Evolutionary conservation across 2,113 vertebrate genomes (phyloP), one percentile per base, ranked within the genome.

Genomic region (Amblyopsis rosae): DNA sequence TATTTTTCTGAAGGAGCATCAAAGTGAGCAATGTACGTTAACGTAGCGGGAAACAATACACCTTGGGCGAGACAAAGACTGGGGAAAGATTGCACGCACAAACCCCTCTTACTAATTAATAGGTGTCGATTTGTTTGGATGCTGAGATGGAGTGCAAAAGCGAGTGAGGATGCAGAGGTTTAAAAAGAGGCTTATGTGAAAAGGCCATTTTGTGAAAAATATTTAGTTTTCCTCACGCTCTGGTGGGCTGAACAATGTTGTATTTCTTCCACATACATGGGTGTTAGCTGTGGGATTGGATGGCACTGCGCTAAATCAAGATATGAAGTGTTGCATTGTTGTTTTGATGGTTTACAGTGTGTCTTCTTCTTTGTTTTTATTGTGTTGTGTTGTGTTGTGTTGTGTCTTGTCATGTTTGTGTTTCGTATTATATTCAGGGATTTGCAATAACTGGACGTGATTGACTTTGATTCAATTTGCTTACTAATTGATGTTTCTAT

Each of bases 21-120:
- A 67, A 3, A 11, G 5, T 47, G 35, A 12, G 45, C 3, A 10
- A 47, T 3, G 17, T 10, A 45, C 19, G n/a, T 10, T 1, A 4
- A 16, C 13, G n/a, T 15, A 32, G 26, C 13, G 17, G 17, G 45
- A 15, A 46, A 13, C 5, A 19, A 57, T 10, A 60, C 11, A 11
- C 7, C 12, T 1, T 3, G 41, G 32, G 15, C 35, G 15, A 65
- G 50, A 45, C 12, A 13, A 55, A 33, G 9, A 58, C 9, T 17
- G 32, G 19, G 32, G 55, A 58, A 17, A 11, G 35, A 68, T 16
- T 50, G 33, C 9, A n/a, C 9, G 32, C 32, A 47, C 62, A 58
- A 56, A 62, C 51, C 15, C 64, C 70, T 80, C 64, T 73, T 60
- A 69, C 75, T 83, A 82, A 90, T 90, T 88, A 90, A 77, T 74